A percentile compares a stretch with the other conserved stretches of the same genome.
phyloP scores from a whole-genome alignment of 2,797 vertebrate genomes.

The Lagocephalus sceleratus region DNA sequence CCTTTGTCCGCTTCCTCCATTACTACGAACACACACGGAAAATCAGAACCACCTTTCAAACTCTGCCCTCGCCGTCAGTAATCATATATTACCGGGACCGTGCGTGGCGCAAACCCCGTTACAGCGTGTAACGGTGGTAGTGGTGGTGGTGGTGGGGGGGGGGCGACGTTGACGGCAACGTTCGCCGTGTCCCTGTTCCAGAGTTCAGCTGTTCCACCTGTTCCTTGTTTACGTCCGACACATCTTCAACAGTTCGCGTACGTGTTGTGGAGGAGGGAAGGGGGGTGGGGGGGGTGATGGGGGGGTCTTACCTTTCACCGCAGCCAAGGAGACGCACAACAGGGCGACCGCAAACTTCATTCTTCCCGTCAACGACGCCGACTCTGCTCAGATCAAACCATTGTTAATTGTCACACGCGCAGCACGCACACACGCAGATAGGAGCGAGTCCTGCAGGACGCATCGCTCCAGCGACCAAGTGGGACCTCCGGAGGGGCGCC shows the following conservation, averaged over 20 bases:
- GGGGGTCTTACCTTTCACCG: slow-evolving; percentile 57
- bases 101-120: background rate
- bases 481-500: slow-evolving; percentile 22
- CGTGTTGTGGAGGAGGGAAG: background rate
- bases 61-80: too few species aligned
- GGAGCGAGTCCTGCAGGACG: slow-evolving; percentile 7
- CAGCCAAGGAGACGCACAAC: slow-evolving; percentile 49
- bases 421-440: too few species aligned
- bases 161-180: background rate
- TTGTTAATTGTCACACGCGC: background rate
- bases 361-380: slow-evolving; percentile 11
- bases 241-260: slow-evolving; percentile 18
- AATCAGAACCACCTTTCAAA: background rate
- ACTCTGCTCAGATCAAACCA: slow-evolving; percentile 17
- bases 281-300: too few species aligned
- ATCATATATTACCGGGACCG: background rate
- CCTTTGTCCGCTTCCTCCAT: background rate
- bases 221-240: background rate
- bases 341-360: slow-evolving; percentile 64
- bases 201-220: background rate
- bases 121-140: background rate
- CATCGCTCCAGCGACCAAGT: slow-evolving; percentile 20
- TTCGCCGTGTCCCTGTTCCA: background rate
- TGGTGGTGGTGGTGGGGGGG: too few species aligned
- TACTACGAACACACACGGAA: too few species aligned